Evolutionary conservation across 2,888 invertebrate genomes (phyloP).

Genomic region (Iphiclides podalirius): DNA sequence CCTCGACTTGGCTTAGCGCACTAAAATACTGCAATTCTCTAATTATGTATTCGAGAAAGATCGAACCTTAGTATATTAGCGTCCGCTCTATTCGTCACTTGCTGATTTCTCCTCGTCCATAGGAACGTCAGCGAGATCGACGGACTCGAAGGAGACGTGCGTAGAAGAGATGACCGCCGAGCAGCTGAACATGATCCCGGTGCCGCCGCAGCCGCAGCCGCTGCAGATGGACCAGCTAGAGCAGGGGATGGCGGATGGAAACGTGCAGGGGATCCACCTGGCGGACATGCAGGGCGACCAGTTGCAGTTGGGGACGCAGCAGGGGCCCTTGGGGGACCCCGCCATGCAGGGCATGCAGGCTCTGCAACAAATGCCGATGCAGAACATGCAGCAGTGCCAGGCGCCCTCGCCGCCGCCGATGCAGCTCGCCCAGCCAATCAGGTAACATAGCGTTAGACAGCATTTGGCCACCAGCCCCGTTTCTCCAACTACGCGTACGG

Average conservation of each 20-base stretch:
- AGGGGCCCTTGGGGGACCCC: not conserved
- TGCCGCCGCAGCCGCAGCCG: conserved; percentile 40
- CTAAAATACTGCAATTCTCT: too few species aligned
- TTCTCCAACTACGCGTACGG: too few species aligned
- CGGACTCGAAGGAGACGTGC: conserved; percentile 48
- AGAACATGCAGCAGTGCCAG: conserved; percentile 3
- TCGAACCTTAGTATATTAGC: too few species aligned
- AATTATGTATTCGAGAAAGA: too few species aligned
- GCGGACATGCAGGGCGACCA: not conserved
- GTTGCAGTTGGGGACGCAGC: not conserved
- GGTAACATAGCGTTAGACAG: too few species aligned
- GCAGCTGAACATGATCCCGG: conserved; percentile 39
- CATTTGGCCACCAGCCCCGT: too few species aligned
- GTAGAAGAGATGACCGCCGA: conserved; percentile 42
- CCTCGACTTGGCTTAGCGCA: too few species aligned
- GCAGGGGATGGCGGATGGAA: not conserved
- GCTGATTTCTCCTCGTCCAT: too few species aligned
- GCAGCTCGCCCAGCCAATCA: conserved; percentile 11
- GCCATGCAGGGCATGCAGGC: conserved; percentile 3
- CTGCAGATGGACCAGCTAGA: conserved; percentile 4
- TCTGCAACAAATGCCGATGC: conserved; percentile 6
- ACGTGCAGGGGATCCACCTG: conserved; percentile 7
- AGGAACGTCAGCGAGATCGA: conserved; percentile 49
- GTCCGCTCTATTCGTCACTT: too few species aligned
- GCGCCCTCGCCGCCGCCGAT: conserved; percentile 3